Base-by-base conservation (phyloP, 1,140 invertebrate species). In the Trichonephila clavipes region DNA sequence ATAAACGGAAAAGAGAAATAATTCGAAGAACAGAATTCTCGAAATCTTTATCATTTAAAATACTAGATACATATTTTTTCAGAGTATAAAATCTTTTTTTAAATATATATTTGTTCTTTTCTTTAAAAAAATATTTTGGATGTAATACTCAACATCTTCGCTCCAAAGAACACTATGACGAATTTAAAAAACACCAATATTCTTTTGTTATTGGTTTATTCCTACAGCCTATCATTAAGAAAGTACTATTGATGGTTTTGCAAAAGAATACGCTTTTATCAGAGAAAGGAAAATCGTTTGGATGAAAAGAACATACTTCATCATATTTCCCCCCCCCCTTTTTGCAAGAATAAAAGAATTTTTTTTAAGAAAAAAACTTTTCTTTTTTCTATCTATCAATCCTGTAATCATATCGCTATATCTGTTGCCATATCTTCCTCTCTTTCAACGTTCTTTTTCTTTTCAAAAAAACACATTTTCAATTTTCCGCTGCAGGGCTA, bases 301-400 rank as follows among this genome's bases (percentile, higher is more conserved):
- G 24, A 5, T 58, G 40, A 59, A 58, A 88, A 88, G 58, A 88
- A 88, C 59, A 40, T 66, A 66, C 61, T 88, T 88, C 86, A 88
- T 88, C 86, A 88, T 64, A 87, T 87, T 59, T 24, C 24, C 59
- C 18, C 8, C 59, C 18, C 8, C n/a, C 16, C 16, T 1, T 62
- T 21, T 34, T 77, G 14, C 28, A 28, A 34, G 16, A 34, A 34
- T 51, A 21, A 24, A n/a, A 83, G n/a, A 59, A 87, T 40, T 88
- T 62, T 88, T 64, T 40, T 40, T 40, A 3, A 2, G 0, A 66
- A 88, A 28, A 88, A 88, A 88, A 16, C 86, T 66, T 66, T 88
- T 64, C 58, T 19, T 88, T 19, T 88, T 88, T 88, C 61, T 88
- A 88, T 88, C 86, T 88, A 88, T 88, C 86, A 88, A 88, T 88